Conservation (phyloP, 2,888 invertebrate species). For the Oscheius onirici region DNA sequence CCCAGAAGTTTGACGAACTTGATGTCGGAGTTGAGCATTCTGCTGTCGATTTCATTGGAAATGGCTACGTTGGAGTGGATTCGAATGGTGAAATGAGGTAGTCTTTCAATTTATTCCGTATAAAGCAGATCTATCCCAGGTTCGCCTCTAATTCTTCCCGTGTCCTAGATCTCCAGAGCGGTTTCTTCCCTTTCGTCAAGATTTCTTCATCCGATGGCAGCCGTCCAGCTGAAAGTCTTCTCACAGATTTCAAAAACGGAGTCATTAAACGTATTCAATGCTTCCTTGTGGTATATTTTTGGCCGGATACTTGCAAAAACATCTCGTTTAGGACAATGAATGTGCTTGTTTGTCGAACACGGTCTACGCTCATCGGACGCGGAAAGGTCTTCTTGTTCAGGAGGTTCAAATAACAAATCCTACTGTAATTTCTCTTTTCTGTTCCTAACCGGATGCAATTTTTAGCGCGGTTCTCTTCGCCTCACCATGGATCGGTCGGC, state of each 20-base stretch:
- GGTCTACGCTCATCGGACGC: conserved; percentile 59
- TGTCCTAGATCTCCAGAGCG: conserved; percentile 38
- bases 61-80: conserved; percentile 64
- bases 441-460: not conserved
- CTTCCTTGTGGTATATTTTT: conserved; percentile 37
- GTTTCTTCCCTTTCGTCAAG: conserved; percentile 39
- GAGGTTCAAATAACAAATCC: conserved; percentile 62
- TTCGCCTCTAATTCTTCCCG: conserved; percentile 31
- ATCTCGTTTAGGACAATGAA: conserved; percentile 51
- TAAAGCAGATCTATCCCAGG: not conserved
- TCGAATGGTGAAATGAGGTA: conserved; percentile 44
- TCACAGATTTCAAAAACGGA: conserved; percentile 49
- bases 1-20: conserved; percentile 34
- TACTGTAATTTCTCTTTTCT: conserved; percentile 42
- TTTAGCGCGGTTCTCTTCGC: conserved; percentile 1
- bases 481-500: not conserved
- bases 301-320: not conserved
- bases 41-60: conserved; percentile 62
- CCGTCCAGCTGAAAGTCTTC: conserved; percentile 17
- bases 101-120: not conserved
- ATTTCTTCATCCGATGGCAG: conserved; percentile 31
- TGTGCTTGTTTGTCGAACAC: conserved; percentile 59
- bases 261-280: conserved; percentile 42
- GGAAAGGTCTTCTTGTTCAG: conserved; percentile 57
- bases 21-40: conserved; percentile 43